Conservation (phyloP, 2,888 invertebrate genomes). For the Drosophila tanythrix region DNA sequence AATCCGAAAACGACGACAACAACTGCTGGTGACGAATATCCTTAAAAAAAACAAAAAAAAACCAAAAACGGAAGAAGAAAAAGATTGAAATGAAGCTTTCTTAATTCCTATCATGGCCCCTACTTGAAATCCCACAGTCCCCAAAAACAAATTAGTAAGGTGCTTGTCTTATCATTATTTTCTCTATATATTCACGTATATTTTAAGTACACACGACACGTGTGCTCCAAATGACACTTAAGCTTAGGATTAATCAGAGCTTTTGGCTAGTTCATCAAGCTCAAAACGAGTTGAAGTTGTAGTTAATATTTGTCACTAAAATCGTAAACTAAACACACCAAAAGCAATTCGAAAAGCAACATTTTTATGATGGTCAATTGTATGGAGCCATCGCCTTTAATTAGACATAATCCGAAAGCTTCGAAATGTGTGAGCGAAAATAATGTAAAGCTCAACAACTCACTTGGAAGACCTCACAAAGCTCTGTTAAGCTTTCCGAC, state of each 20-base stretch:
- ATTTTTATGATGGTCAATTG: background rate
- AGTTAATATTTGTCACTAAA: background rate
- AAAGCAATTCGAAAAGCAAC: background rate
- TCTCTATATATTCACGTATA: background rate
- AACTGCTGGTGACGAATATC: conserved; percentile 12
- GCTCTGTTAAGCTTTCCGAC: background rate
- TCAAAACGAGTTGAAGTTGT: background rate
- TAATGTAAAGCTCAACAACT: background rate
- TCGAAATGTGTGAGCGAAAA: background rate
- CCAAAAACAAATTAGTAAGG: conserved; percentile 11
- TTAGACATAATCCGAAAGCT: background rate
- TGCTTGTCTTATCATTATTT: conserved; percentile 39
- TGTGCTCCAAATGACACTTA: conserved; percentile 25
- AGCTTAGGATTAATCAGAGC: conserved; percentile 7
- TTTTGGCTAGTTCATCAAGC: background rate
- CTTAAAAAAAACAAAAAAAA: conserved; percentile 11
- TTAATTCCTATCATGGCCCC: conserved; percentile 9
- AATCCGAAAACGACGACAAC: conserved; percentile 31
- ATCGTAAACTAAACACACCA: background rate
- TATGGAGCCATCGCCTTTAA: background rate
- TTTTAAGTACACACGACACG: conserved; percentile 24
- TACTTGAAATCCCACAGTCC: background rate
- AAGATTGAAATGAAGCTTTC: conserved; percentile 8
- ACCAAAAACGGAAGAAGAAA: background rate
- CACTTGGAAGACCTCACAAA: background rate